phyloP scores from a whole-genome alignment of 1,140 invertebrate genomes.

The Plodia interpunctella region DNA sequence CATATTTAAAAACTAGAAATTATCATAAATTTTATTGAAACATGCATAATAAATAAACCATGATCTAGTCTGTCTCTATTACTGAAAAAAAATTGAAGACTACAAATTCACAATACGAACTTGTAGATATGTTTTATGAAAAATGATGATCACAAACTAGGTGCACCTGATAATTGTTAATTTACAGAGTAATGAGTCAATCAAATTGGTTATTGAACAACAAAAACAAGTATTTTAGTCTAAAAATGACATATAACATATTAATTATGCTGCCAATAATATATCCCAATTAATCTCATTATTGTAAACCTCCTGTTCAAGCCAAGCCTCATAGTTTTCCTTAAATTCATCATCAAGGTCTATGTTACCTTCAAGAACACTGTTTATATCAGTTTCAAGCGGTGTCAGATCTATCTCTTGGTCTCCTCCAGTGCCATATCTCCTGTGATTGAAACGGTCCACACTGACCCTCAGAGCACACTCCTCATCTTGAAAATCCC shows the following conservation, averaged over 20 bases:
- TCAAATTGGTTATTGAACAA: no score
- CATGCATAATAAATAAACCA: slow-evolving; percentile 1
- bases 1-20: background rate
- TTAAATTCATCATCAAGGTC: slow-evolving; percentile 97
- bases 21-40: background rate
- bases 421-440: slow-evolving; percentile 82
- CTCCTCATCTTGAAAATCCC: slow-evolving; percentile 99
- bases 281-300: slow-evolving; percentile 88
- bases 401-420: slow-evolving; percentile 85
- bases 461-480: slow-evolving; percentile 95
- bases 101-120: background rate
- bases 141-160: background rate
- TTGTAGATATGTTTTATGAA: background rate
- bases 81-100: background rate
- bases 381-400: slow-evolving; percentile 90
- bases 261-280: slow-evolving; percentile 37
- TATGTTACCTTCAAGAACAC: slow-evolving; percentile 86
- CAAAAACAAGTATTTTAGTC: background rate
- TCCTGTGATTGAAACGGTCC: slow-evolving; percentile 95
- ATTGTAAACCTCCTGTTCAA: slow-evolving; percentile 97
- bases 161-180: background rate
- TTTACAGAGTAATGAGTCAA: background rate
- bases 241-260: background rate
- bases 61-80: background rate
- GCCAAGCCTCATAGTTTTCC: slow-evolving; percentile 96